Percentiles rank a stretch among this genome's conserved stretches.
Evolutionary conservation across 1,140 invertebrate genomes (phyloP).

Genomic region (Stenopsyche tienmushanensis): DNA sequence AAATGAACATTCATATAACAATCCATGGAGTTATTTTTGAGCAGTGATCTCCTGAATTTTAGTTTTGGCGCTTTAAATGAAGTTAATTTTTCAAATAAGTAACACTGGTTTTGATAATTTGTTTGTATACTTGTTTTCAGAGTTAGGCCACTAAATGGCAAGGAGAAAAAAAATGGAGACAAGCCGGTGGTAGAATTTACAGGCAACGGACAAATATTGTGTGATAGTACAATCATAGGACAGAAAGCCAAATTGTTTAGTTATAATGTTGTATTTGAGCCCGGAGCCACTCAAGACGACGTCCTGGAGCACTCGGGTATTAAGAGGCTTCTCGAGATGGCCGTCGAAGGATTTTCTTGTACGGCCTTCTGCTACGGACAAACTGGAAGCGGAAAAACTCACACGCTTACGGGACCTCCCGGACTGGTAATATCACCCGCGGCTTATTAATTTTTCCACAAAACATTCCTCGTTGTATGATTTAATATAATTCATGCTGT

Average conservation of each 20-base stretch:
- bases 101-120: not conserved
- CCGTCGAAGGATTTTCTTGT: constrained; percentile 88
- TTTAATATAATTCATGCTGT: too few relatives aligned
- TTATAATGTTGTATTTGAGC: constrained; percentile 88
- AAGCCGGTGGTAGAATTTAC: constrained; percentile 70
- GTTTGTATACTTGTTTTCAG: constrained; percentile 48
- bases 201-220: constrained; percentile 75
- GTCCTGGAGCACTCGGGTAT: constrained; percentile 81
- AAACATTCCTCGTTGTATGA: constrained; percentile 1
- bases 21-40: too few relatives aligned
- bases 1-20: too few relatives aligned
- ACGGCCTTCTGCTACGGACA: constrained; percentile 96
- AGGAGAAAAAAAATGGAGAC: constrained; percentile 65
- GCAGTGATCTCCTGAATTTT: too few relatives aligned
- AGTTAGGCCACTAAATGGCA: constrained; percentile 69
- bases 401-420: constrained; percentile 90
- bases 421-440: constrained; percentile 78
- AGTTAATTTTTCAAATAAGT: too few relatives aligned
- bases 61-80: too few relatives aligned
- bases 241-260: constrained; percentile 78
- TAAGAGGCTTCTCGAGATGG: constrained; percentile 86
- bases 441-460: constrained; percentile 16
- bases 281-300: constrained; percentile 78
- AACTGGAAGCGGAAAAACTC: constrained; percentile 95
- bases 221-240: constrained; percentile 52